A percentile compares a stretch with the other conserved stretches of the same genome.
These are phyloP conservation scores for Corvus cornix DNA, from an alignment of 2,113 vertebrate genomes.

Conservation along the genomic window DNA sequence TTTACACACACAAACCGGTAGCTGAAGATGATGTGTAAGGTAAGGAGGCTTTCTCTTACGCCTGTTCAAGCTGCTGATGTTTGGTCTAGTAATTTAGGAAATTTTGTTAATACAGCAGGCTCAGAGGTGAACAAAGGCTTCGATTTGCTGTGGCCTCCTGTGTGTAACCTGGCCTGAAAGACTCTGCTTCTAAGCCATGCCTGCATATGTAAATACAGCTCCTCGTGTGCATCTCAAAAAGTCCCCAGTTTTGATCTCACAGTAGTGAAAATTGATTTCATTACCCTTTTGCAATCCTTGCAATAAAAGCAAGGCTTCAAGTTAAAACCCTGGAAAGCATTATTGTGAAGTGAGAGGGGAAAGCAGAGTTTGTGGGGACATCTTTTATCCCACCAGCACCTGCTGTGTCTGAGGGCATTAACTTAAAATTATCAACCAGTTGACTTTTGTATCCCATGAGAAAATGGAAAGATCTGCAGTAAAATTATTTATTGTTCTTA, in stretches of 20 bases:
- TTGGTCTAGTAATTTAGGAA: neutral
- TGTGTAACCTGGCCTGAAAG: neutral
- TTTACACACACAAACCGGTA: fast-evolving
- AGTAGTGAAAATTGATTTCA: neutral
- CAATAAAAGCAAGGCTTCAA: neutral
- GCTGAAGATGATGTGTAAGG: neutral
- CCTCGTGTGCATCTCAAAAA: fast-evolving
- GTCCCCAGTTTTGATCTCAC: neutral
- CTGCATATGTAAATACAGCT: neutral
- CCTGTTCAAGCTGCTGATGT: neutral
- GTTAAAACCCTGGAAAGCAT: neutral
- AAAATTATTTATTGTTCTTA: neutral
- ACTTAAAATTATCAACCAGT: neutral
- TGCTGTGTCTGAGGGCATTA: fast-evolving
- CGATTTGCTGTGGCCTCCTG: neutral
- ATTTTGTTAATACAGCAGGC: neutral
- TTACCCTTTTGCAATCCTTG: neutral
- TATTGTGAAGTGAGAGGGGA: neutral
- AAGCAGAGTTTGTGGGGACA: neutral
- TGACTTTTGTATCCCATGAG: neutral
- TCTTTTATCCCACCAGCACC: neutral
- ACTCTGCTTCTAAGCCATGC: neutral
- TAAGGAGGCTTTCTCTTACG: neutral
- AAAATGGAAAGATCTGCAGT: neutral
- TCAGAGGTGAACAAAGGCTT: neutral